Base-by-base conservation (phyloP, 2,888 invertebrate species). In the Cataglyphis livida region DNA sequence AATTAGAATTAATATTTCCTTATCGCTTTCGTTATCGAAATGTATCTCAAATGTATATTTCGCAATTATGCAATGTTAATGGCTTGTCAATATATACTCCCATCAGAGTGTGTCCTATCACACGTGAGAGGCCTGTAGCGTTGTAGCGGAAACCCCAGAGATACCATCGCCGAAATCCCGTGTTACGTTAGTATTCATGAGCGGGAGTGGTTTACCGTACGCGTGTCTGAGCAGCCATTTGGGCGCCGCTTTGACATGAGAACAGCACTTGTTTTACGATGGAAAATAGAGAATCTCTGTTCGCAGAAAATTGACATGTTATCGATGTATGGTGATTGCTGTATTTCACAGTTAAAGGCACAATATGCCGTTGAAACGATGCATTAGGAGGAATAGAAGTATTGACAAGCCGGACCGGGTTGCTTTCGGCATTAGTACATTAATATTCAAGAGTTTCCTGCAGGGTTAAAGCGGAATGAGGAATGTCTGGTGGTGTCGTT, bases 401-500 rank as follows among this genome's bases (percentile, higher is more conserved):
- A 41, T 4, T 28, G 51, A 68, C 28, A 35, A 21, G n/a, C 41
- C 18, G 35, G 18, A 35, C 32, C 25, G 35, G 12, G 25, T 70
- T 59, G 71, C 70, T 76, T 78, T 68, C 44, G 32, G 18, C 70
- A 59, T 65, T 66, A 51, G 48, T 41, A 28, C 59, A 83, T 73
- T 83, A 81, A 66, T 83, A 73, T 81, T 81, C 73, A 68, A 12
- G 44, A 81, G 73, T 12, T 54, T 48, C n/a, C 57, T 12, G 41
- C 12, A 32, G 41, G 38, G 41, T 84, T 71, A 61, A 87, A 85
- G 83, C 87, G 85, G 51, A 89, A 87, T 71, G 89, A 84, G 85
- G 65, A 87, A 88, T 71, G 74, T 48, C 64, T 10, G 70, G 38
- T 62, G 75, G 78, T 66, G 82, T 73, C 81, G 87, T 86, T 89